Base-by-base conservation (phyloP, 2,888 invertebrate genomes). In the Ormyrus thymus region DNA sequence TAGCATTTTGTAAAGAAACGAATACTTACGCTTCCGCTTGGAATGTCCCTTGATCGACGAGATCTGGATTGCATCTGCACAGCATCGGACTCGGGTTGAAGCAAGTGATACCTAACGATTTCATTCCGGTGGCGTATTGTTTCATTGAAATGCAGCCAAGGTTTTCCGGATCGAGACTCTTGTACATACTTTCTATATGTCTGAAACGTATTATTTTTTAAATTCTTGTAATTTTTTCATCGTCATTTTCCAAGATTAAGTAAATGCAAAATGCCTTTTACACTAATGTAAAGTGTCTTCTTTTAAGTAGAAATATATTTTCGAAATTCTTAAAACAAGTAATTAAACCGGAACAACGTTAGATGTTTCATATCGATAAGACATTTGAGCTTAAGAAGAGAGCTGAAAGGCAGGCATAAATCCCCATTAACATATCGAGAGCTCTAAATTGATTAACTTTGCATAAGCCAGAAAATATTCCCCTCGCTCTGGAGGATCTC, bases 151-250 rank as follows among this genome's bases (percentile, higher is more conserved):
- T 84, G 72, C 66, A 76, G 11, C 85, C 87, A 56, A 75, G 51
- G 59, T 80, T 77, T 43, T 78, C 83, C 7, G 85, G 86, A 73
- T 87, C 87, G 62, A 88, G 76, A 59, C 85, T 85, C 68, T 82
- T 84, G 81, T 84, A 87, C 78, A 87, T 82, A 81, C 86, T 87
- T 71, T 84, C 84, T 75, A 86, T 84, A 83, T 87, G 87, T 70
- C 88, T 88, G 68, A 13, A 79, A 80, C 76, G 29, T 10, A 55
- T 56, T 43, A 51, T 50, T 29, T 29, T 29, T 29, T 29, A 29
- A 29, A 29, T 29, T 29, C 29, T 29, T 29, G 29, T 29, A 29
- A 29, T 29, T 29, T 29, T 29, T 1, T 2, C 29, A 29, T 29
- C 29, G 29, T 29, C 1, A 29, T 29, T 29, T 29, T 29, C 1